phyloP scores from a whole-genome alignment of 2,888 invertebrate genomes.

The Tenthredo notha region DNA sequence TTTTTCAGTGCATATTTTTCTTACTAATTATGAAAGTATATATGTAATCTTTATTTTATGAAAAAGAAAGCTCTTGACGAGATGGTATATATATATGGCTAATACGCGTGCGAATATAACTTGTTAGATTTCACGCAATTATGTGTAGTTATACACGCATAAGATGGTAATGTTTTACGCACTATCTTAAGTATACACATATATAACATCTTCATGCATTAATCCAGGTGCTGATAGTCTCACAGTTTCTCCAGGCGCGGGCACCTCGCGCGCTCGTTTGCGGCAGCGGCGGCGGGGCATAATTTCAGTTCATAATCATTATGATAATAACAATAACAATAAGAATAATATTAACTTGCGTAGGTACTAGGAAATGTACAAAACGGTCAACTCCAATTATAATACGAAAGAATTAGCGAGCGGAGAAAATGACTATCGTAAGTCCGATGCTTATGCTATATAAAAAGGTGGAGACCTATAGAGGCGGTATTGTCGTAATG shows the following conservation, averaged over 20 bases:
- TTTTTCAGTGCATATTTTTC: neutral
- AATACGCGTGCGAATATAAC: conserved; percentile 10
- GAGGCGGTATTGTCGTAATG: neutral
- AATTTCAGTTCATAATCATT: neutral
- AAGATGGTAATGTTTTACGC: conserved; percentile 14
- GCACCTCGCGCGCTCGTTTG: neutral
- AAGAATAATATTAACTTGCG: neutral
- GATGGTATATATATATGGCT: neutral
- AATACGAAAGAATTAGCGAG: neutral
- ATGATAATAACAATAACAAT: neutral
- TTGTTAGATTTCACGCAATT: conserved; percentile 10
- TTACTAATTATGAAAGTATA: neutral
- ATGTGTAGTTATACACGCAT: neutral
- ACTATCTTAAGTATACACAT: neutral
- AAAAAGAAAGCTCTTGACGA: neutral
- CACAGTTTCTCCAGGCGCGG: conserved; percentile 34
- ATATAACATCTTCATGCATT: neutral
- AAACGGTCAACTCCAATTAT: conserved; percentile 7
- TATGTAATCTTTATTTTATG: neutral
- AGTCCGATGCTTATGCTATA: neutral
- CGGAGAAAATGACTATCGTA: neutral
- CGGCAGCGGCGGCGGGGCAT: neutral
- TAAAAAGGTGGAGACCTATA: neutral
- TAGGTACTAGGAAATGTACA: neutral
- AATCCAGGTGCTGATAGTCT: conserved; percentile 17